Base-by-base conservation (phyloP, 1,140 invertebrate species). In the Macrosteles quadrilineatus region DNA sequence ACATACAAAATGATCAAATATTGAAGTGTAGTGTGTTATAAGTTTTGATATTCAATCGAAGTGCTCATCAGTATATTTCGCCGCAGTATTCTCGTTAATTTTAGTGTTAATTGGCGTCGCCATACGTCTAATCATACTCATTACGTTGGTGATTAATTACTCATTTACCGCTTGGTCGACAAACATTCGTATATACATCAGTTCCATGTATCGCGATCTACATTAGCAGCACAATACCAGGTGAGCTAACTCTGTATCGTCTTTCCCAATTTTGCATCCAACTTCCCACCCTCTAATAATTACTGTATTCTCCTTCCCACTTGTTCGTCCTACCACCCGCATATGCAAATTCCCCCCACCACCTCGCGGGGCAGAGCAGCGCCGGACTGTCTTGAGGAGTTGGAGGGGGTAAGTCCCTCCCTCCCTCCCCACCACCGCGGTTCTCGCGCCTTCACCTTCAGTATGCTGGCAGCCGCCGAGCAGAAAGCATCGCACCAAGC, bases 341-440 rank as follows among this genome's bases (percentile, higher is more conserved):
- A 59, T 59, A 59, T 59, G 55, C 55, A 59, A 59, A 59, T 59
- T 59, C 27, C 21, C 55, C 55, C 55, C 23, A 3, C 47, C 47
- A 4, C 47, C 6, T n/a, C 47, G 4, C 25, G 55, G 55, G 14
- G 23, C 32, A 36, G 32, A 36, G 19, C 47, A 17, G 55, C 55
- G 21, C 27, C 55, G 23, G 23, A 25, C 55, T 59, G 23, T 30
- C 21, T 30, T 59, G 55, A 12, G 21, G 6, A 6, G 3, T 30
- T 30, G 55, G 55, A 27, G 55, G 55, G 55, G 55, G 55, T 50
- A 21, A 59, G 55, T 30, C 23, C 55, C 55, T 59, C 55, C 55
- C 55, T 25, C 27, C 55, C 27, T 59, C 25, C 55, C 55, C 55
- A 4, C 32, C 2, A 4, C 6, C 55, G 6, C 23, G 2, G 21